Conservation (phyloP, 2,797 vertebrate species). For the Premnoplex brunnescens region DNA sequence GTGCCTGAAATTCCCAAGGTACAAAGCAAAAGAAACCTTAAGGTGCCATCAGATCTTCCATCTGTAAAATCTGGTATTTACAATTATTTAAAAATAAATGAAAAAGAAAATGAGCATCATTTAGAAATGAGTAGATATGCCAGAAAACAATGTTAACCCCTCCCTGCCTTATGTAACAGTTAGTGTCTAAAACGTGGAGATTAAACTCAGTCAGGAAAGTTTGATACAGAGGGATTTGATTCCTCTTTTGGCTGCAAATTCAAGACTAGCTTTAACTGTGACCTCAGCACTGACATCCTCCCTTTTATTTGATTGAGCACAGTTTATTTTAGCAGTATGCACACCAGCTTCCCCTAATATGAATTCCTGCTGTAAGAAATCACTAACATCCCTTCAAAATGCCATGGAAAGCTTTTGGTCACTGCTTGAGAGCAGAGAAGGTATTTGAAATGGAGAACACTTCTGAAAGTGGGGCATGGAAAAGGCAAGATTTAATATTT, state of each 20-base stretch:
- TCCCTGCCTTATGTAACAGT: neutral
- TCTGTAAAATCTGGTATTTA: neutral
- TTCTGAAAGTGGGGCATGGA: neutral
- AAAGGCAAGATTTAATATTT: conserved; percentile 36
- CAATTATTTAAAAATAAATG: neutral
- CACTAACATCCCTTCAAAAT: conserved; percentile 50
- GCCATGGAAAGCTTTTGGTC: conserved; percentile 10
- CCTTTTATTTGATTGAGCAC: neutral
- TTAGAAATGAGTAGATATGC: neutral
- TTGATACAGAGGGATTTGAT: neutral
- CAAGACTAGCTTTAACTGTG: neutral
- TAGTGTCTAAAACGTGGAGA: neutral
- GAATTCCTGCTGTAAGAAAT: conserved; percentile 57
- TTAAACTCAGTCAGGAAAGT: neutral
- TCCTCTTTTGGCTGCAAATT: conserved; percentile 5
- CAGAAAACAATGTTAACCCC: neutral
- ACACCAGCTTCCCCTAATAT: conserved; percentile 44
- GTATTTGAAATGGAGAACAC: conserved; percentile 8
- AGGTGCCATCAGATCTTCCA: neutral
- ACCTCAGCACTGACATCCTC: neutral
- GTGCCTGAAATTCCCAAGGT: neutral
- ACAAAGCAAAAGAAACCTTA: neutral
- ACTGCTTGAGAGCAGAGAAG: neutral
- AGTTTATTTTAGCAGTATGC: conserved; percentile 61
- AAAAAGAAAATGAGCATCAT: neutral